phyloP scores from a whole-genome alignment of 2,797 vertebrate genomes.

The Melanogrammus aeglefinus region DNA sequence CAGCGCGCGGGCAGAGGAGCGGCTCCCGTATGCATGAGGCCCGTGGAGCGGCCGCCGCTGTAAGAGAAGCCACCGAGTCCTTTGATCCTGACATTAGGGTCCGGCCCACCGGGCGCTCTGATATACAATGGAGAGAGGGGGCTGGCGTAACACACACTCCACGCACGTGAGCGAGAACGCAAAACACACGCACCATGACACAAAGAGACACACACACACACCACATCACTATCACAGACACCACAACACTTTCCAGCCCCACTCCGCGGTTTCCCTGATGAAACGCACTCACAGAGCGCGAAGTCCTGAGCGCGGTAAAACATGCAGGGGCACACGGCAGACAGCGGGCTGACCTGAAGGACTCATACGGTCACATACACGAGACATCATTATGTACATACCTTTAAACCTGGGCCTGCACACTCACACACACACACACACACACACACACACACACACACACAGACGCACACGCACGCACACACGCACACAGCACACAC shows the following conservation, averaged over 20 bases:
- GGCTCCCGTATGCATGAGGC: slow-evolving; percentile 72
- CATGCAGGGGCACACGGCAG: too few relatives aligned
- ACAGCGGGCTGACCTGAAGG: too few relatives aligned
- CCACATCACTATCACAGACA: slow-evolving; percentile 32
- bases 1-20: slow-evolving; percentile 62
- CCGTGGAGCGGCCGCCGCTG: slow-evolving; percentile 32
- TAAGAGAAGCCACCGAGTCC: slow-evolving; percentile 71
- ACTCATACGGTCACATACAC: too few relatives aligned
- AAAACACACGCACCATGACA: slow-evolving; percentile 22
- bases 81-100: slow-evolving; percentile 74
- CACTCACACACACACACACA: slow-evolving; percentile 20
- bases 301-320: neutral
- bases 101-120: slow-evolving; percentile 71
- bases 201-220: slow-evolving; percentile 18
- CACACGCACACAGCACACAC: too few relatives aligned
- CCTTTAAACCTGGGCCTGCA: slow-evolving; percentile 16
- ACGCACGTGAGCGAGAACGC: slow-evolving; percentile 49
- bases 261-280: neutral
- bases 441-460: neutral
- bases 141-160: slow-evolving; percentile 50
- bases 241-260: neutral
- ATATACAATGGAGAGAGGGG: slow-evolving; percentile 67
- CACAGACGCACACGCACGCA: too few relatives aligned
- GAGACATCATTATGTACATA: slow-evolving; percentile 13
- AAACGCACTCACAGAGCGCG: slow-evolving; percentile 17